Conservation (phyloP, 2,797 vertebrate species). For the Rallus crepitans region DNA sequence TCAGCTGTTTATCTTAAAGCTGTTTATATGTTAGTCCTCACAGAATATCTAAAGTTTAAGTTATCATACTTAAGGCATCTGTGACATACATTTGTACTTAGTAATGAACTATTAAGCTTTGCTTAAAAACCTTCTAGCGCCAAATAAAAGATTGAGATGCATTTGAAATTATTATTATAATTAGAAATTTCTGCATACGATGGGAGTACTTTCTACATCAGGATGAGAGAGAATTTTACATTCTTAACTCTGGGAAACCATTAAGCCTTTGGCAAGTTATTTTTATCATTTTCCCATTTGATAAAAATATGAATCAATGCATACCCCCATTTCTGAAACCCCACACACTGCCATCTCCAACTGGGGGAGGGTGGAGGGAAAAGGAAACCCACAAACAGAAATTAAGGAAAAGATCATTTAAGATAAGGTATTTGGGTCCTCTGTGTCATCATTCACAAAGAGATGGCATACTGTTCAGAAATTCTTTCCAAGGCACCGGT, state of each 20-base stretch:
- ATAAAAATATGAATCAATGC: neutral
- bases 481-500: neutral
- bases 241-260: neutral
- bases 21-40: neutral
- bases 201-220: neutral
- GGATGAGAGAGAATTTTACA: neutral
- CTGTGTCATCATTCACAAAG: neutral
- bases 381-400: neutral
- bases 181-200: neutral
- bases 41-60: neutral
- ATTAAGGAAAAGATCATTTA: neutral
- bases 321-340: neutral
- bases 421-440: neutral
- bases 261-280: neutral
- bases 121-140: neutral
- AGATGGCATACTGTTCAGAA: neutral
- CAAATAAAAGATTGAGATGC: neutral
- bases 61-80: neutral
- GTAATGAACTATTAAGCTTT: neutral
- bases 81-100: neutral
- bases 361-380: fast-evolving
- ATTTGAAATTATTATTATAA: too few species aligned
- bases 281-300: neutral
- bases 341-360: neutral
- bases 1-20: neutral